Evolutionary conservation across 2,113 vertebrate genomes (phyloP).

Genomic region (Oryzias melastigma): DNA sequence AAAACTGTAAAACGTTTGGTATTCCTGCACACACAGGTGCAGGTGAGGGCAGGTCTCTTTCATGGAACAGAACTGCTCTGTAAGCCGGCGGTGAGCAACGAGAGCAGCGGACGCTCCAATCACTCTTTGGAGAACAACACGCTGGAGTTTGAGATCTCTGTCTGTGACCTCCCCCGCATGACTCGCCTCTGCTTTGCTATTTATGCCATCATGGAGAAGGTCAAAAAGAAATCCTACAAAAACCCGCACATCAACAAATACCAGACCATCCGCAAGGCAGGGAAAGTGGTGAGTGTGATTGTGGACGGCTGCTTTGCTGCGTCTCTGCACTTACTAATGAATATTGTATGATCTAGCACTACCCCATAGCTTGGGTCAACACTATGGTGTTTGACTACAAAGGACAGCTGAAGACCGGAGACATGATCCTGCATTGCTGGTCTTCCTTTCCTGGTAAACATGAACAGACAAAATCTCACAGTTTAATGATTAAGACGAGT

Average conservation of each 20-base stretch:
- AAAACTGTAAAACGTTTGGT: neutral
- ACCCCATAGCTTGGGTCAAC: conserved; percentile 98
- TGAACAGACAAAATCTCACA: neutral
- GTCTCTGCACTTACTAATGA: neutral
- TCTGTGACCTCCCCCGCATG: conserved; percentile 94
- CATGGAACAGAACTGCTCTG: conserved; percentile 95
- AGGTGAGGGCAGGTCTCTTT: conserved; percentile 96
- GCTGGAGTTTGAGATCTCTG: conserved; percentile 91
- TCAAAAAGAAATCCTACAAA: conserved; percentile 93
- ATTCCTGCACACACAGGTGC: conserved; percentile 76
- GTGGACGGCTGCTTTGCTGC: neutral
- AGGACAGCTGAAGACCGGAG: conserved; percentile 91
- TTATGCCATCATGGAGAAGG: conserved; percentile 95
- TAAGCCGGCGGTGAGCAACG: conserved; percentile 89
- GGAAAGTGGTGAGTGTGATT: conserved; percentile 87
- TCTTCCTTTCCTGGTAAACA: conserved; percentile 93
- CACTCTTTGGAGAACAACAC: conserved; percentile 86
- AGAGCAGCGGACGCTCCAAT: conserved; percentile 89
- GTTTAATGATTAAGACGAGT: neutral
- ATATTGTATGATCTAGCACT: conserved; percentile 80
- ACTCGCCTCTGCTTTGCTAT: conserved; percentile 94
- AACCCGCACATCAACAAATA: conserved; percentile 88
- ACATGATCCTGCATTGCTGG: conserved; percentile 91
- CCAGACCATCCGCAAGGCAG: conserved; percentile 97
- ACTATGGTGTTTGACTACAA: conserved; percentile 99